Evolutionary conservation across 2,797 vertebrate species (phyloP), one percentile per base, ranked within the genome.

Genomic region (Pseudomugil gertrudae): DNA sequence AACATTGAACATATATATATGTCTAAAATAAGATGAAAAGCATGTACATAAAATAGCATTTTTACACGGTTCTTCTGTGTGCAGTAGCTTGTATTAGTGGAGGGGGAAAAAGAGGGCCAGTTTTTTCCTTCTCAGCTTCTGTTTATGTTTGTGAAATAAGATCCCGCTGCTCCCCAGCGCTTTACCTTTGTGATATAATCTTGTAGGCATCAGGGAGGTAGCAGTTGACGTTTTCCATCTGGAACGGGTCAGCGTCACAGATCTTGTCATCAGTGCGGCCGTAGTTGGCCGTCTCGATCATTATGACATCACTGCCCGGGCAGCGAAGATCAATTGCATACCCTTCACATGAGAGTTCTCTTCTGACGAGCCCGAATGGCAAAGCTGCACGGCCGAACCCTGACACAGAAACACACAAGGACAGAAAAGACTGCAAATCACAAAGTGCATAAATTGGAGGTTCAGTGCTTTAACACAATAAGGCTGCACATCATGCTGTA

Each of bases 131-230:
- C 58, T 29, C 56, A 58, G 73, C 77, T 85, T 75, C 81, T 69
- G 84, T 74, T 77, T 57, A 63, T 80, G 82, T 81, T 86, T 84
- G 72, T 87, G 85, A 87, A 90, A 90, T 63, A 40, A 50, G 66
- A 86, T 70, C 81, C 2, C 17, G 11, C 57, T 64, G 50, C 54
- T 58, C 73, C 67, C 78, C 62, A 21, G 69, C 9, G 9, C 66
- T 84, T 93, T 96, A 99, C 97, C 97, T 98, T 92, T 99, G 97
- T 86, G 98, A 98, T 96, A 98, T 98, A 81, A 99, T 99, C 94
- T 99, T 99, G 94, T 98, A 98, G 91, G 98, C 98, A 7, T 99
- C 98, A 55, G 98, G 97, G 89, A 99, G 98, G 95, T 99, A 99
- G 93, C 98, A 99, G 86, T 99, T 96, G 76, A 96, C 95, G 80